These are phyloP conservation scores for Rosalia funebris DNA, from an alignment of 2,888 invertebrate genomes.

Conservation along the genomic window DNA sequence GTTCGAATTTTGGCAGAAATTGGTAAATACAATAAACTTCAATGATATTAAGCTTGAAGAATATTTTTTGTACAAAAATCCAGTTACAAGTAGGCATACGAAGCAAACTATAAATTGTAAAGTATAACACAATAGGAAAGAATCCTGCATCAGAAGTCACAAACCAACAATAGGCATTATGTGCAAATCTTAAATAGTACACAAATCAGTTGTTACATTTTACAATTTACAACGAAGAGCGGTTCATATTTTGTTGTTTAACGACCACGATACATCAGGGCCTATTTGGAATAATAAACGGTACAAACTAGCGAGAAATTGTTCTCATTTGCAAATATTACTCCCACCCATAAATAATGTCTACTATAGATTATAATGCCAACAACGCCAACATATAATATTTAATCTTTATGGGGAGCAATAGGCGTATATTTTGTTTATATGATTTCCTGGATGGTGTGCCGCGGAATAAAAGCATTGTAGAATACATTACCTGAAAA, in stretches of 20 bases:
- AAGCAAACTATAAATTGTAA: background rate
- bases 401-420: constrained; percentile 4
- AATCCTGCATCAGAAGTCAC: background rate
- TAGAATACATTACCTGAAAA: background rate
- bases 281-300: constrained; percentile 17
- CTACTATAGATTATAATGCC: background rate
- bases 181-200: background rate
- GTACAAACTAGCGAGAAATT: constrained; percentile 3
- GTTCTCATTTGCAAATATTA: constrained; percentile 16
- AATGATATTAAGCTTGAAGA: no score
- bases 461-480: no score
- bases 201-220: background rate
- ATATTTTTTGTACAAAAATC: no score
- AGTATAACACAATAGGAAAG: background rate
- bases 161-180: background rate
- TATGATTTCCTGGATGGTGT: background rate
- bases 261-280: constrained; percentile 12
- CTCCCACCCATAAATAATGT: constrained; percentile 1
- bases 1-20: no score
- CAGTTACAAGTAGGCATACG: no score
- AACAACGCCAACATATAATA: background rate
- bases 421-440: background rate
- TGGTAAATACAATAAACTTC: no score
- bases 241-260: constrained; percentile 4
- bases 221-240: constrained; percentile 1